phyloP scores from a whole-genome alignment of 2,113 vertebrate species.

The Asarcornis scutulata region DNA sequence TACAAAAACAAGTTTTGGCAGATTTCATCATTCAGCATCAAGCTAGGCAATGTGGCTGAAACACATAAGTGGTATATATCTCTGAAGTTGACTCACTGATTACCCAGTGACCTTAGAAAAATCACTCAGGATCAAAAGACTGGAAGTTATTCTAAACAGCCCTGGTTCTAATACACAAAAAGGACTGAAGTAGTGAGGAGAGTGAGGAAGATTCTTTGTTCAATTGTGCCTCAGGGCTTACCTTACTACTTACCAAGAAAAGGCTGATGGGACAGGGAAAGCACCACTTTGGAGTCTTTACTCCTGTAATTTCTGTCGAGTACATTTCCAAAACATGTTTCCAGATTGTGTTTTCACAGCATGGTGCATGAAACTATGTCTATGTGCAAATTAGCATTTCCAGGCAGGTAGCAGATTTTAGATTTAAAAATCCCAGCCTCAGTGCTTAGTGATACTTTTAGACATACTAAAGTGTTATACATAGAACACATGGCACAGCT shows the following conservation, averaged over 20 bases:
- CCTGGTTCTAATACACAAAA: background rate
- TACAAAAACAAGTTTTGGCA: background rate
- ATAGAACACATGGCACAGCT: background rate
- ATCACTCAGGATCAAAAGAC: background rate
- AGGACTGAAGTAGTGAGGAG: background rate
- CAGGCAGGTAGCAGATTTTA: background rate
- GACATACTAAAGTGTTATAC: background rate
- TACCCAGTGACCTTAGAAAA: background rate
- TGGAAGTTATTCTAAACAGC: background rate
- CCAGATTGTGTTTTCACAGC: background rate
- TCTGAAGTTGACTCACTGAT: background rate
- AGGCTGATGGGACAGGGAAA: background rate
- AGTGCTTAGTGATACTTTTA: background rate
- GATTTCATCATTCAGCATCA: background rate
- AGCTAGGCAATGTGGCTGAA: background rate
- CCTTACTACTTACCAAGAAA: background rate
- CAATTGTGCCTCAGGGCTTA: background rate
- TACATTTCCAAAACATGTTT: background rate
- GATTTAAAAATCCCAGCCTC: background rate
- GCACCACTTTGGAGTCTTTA: fast-evolving
- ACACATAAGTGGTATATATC: background rate
- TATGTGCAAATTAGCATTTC: background rate
- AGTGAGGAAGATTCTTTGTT: background rate
- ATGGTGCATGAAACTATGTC: background rate
- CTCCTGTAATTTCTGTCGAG: background rate